Evolutionary conservation across 2,797 vertebrate genomes (phyloP).

Genomic region (Betta splendens): DNA sequence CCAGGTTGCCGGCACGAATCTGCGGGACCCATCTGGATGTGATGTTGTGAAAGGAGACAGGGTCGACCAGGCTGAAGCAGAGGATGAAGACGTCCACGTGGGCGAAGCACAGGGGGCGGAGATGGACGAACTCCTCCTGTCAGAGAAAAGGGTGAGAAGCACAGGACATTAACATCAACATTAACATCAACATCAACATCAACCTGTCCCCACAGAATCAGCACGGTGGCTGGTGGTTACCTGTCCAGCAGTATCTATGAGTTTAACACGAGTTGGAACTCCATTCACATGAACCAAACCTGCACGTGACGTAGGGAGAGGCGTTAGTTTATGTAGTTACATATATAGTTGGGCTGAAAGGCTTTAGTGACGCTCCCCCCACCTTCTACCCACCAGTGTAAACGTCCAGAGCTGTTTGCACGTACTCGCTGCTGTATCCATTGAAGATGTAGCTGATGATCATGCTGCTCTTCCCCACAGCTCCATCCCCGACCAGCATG

Average conservation of each 20-base stretch:
- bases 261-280: slow-evolving; percentile 87
- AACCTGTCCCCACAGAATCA: too few species aligned
- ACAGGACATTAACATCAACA: background rate
- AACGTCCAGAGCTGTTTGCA: slow-evolving; percentile 92
- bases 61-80: slow-evolving; percentile 96
- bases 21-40: slow-evolving; percentile 94
- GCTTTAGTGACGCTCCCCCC: background rate
- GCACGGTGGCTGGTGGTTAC: slow-evolving; percentile 68
- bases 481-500: slow-evolving; percentile 93
- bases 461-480: slow-evolving; percentile 94
- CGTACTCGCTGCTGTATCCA: slow-evolving; percentile 91
- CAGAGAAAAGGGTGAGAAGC: slow-evolving; percentile 19
- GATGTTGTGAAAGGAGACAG: slow-evolving; percentile 91
- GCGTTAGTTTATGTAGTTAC: background rate
- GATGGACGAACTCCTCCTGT: slow-evolving; percentile 92
- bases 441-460: slow-evolving; percentile 95
- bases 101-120: slow-evolving; percentile 90
- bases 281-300: slow-evolving; percentile 93
- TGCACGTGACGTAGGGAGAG: slow-evolving; percentile 52
- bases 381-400: slow-evolving; percentile 85
- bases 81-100: slow-evolving; percentile 95
- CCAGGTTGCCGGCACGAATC: slow-evolving; percentile 87
- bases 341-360: background rate
- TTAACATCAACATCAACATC: too few species aligned
- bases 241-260: slow-evolving; percentile 96